Base-by-base conservation (phyloP, 2,797 vertebrate species). In the Merluccius polli region DNA sequence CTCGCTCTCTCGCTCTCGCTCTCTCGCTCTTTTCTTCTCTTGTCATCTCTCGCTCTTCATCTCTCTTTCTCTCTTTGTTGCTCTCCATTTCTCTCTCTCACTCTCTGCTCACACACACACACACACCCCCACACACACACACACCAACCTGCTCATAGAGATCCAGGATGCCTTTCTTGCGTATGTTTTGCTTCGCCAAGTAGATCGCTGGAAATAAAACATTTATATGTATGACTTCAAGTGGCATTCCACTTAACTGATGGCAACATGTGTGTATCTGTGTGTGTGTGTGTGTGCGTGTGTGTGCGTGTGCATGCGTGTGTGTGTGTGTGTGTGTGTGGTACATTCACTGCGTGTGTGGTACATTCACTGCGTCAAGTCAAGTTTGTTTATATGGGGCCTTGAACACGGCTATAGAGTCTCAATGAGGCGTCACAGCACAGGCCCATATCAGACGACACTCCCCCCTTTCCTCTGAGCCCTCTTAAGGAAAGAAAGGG, bases 151-250 rank as follows among this genome's bases (percentile, higher is more conserved):
- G 98, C 83, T 99, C 97, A 15, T 98, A 95, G 75, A 97, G 91
- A 87, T 98, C 97, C 82, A 99, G 90, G 88, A 98, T 82, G 27
- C 98, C 97, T 89, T 97, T 99, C 89, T 97, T 98, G 75, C 97
- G 96, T 80, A 99, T 99, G 91, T 98, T 98, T 90, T 96, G 95
- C 89, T 99, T 99, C 10, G 97, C 96, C 77, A 99, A 85, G 88
- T 98, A 99, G 86, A 99, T 99, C 78, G 98, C 98, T 99, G 68
- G 4, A 52, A 76, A n/a, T 73, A 75, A 27, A 75, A 75, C 18
- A 67, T 33, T 76, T 8, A 76, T 16, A 16, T 21, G 16, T 52
- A n/a, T 4, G 52, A 59, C 52, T 59, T 59, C 52, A 59, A 59
- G 52, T n/a, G 52, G 38, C n/a, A n/a, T 44, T 44, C 41, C 12